Evolutionary conservation across 2,113 vertebrate genomes (phyloP).

Genomic region (Hippocampus barbouri): DNA sequence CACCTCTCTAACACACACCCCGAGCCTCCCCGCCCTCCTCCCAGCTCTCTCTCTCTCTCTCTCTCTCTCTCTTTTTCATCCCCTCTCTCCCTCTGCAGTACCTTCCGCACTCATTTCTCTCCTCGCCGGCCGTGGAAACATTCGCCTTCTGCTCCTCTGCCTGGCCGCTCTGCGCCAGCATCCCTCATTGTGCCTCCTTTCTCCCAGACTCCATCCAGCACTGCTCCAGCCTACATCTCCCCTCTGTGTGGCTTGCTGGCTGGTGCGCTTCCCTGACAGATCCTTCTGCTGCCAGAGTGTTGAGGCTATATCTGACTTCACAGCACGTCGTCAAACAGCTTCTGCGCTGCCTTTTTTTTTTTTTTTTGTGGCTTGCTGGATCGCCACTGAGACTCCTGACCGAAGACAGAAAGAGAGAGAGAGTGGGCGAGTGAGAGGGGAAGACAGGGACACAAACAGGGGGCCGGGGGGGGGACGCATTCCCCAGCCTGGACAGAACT

Average conservation of each 20-base stretch:
- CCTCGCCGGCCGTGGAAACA: conserved; percentile 34
- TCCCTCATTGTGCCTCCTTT: conserved; percentile 31
- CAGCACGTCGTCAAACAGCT: conserved; percentile 25
- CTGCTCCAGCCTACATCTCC: conserved; percentile 33
- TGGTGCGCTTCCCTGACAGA: conserved; percentile 45
- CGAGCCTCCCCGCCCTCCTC: conserved; percentile 15
- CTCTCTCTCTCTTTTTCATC: conserved; percentile 7
- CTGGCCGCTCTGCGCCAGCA: conserved; percentile 46
- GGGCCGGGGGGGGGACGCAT: conserved; percentile 1
- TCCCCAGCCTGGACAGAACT: conserved; percentile 26
- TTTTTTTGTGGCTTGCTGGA: conserved; percentile 5
- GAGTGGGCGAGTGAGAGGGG: not conserved
- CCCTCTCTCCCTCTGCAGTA: conserved; percentile 63
- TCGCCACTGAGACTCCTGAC: not conserved
- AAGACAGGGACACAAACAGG: not conserved
- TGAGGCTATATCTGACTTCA: conserved; percentile 33
- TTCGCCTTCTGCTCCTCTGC: conserved; percentile 40
- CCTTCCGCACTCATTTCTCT: conserved; percentile 46
- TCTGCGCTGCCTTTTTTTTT: conserved; percentile 28
- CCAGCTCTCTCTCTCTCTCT: conserved; percentile 11
- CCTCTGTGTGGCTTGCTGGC: conserved; percentile 31
- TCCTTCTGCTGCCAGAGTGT: conserved; percentile 32
- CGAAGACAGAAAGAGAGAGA: not conserved
- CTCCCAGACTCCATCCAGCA: conserved; percentile 17
- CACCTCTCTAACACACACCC: conserved; percentile 6